A percentile compares a stretch with the other conserved stretches of the same genome.
Conservation (phyloP, 2,888 invertebrate species). For the Apamea monoglypha region DNA sequence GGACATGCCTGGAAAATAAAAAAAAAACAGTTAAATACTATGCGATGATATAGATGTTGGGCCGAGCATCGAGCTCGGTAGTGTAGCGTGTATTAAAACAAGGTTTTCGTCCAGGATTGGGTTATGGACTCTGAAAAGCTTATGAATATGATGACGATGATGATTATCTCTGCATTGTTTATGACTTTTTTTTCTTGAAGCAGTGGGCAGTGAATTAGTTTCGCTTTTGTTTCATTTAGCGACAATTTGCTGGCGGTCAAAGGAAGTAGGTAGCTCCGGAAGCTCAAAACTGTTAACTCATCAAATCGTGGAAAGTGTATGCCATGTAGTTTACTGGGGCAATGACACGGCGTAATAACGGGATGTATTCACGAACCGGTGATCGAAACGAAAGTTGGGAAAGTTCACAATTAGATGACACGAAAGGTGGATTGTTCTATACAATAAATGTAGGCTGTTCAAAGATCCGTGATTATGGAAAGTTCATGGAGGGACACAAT, state of each 20-base stretch:
- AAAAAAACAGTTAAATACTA: conserved; percentile 12
- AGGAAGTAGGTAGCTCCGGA: conserved; percentile 63
- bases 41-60: neutral
- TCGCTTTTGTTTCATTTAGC: conserved; percentile 38
- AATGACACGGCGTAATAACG: conserved; percentile 80
- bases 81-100: neutral
- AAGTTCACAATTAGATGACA: conserved; percentile 85
- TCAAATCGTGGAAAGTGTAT: conserved; percentile 77
- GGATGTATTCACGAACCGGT: conserved; percentile 80
- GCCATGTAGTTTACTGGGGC: conserved; percentile 82
- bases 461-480: conserved; percentile 57
- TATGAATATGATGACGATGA: neutral
- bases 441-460: conserved; percentile 53
- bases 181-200: neutral
- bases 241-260: conserved; percentile 34
- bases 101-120: neutral
- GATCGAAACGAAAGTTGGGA: conserved; percentile 87
- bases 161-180: neutral
- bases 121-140: neutral
- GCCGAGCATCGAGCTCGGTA: neutral
- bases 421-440: conserved; percentile 69
- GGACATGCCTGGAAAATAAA: conserved; percentile 90
- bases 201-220: conserved; percentile 12
- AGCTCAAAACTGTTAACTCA: conserved; percentile 67
- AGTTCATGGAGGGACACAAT: conserved; percentile 67